These are phyloP conservation scores for Hoplodrina ambigua DNA, from an alignment of 2,888 invertebrate species.

Conservation along the genomic window DNA sequence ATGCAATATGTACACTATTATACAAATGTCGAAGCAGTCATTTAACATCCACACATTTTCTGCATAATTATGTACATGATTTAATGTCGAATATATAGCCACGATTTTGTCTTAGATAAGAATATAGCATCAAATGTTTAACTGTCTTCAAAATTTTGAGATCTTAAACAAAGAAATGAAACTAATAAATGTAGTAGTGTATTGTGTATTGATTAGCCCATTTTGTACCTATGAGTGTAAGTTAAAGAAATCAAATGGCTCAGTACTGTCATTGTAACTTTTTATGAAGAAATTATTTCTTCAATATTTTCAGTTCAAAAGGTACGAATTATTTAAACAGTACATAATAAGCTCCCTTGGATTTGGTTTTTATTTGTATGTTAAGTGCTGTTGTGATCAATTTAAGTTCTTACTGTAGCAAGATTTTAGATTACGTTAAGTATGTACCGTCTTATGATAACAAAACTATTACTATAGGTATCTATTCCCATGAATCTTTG, in stretches of 20 bases:
- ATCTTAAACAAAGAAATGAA: constrained; percentile 16
- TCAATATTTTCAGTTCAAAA: constrained; percentile 1
- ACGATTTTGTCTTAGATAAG: constrained; percentile 38
- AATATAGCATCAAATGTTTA: constrained; percentile 46
- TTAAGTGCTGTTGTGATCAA: constrained; percentile 49
- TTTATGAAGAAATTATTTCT: background rate
- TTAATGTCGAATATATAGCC: constrained; percentile 42
- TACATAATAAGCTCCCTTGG: constrained; percentile 9
- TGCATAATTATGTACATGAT: constrained; percentile 24
- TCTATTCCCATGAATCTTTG: constrained; percentile 56
- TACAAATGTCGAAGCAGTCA: constrained; percentile 9
- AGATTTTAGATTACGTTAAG: constrained; percentile 44
- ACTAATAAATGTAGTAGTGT: constrained; percentile 8
- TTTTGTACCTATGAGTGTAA: constrained; percentile 37
- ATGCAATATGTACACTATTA: constrained; percentile 7
- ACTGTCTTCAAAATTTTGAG: constrained; percentile 13
- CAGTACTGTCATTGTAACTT: constrained; percentile 8
- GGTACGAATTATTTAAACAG: constrained; percentile 19
- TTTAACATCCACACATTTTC: constrained; percentile 23
- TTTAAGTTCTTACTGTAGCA: constrained; percentile 40
- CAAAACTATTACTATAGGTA: constrained; percentile 46
- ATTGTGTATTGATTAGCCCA: constrained; percentile 27
- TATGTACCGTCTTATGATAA: constrained; percentile 40
- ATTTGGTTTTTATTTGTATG: constrained; percentile 41
- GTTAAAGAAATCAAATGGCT: constrained; percentile 28